Evolutionary conservation across 30 jellyfish, hydroid and myxozoan species (phyloP).

Genomic region (Aurelia aurita complex sp. Pacific): DNA sequence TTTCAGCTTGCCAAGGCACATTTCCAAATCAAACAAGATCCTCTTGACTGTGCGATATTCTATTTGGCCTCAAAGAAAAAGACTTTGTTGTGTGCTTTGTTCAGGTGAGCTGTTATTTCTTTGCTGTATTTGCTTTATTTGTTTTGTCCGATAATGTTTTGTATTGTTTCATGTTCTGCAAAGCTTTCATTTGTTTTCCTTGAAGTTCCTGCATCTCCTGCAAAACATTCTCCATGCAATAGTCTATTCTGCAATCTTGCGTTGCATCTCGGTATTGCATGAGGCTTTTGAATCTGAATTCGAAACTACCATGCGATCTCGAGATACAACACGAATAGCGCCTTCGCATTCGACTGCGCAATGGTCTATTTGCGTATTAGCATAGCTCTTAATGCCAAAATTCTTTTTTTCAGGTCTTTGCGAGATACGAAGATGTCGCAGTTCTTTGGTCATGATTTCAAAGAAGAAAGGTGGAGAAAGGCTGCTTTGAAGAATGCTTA

Average conservation of each 20-base stretch:
- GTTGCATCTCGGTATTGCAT: too few species aligned
- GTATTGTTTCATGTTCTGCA: too few species aligned
- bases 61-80: conserved; percentile 95
- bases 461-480: conserved; percentile 93
- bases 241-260: too few species aligned
- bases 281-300: too few species aligned
- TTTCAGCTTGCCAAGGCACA: conserved; percentile 95
- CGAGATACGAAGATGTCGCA: conserved; percentile 94
- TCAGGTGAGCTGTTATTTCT: conserved; percentile 60
- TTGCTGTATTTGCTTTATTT: not conserved
- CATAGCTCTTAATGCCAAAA: too few species aligned
- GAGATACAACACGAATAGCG: too few species aligned
- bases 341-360: too few species aligned
- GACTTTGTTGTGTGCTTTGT: conserved; percentile 86
- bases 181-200: not conserved
- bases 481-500: conserved; percentile 99
- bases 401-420: conserved; percentile 65
- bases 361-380: too few species aligned
- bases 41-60: conserved; percentile 96
- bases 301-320: too few species aligned
- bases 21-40: conserved; percentile 93
- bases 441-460: conserved; percentile 93
- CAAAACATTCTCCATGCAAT: too few species aligned
- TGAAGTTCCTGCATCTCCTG: too few species aligned
- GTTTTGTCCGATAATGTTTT: not conserved